Conservation (phyloP, 2,113 vertebrate species). For the Hippolais icterina region DNA sequence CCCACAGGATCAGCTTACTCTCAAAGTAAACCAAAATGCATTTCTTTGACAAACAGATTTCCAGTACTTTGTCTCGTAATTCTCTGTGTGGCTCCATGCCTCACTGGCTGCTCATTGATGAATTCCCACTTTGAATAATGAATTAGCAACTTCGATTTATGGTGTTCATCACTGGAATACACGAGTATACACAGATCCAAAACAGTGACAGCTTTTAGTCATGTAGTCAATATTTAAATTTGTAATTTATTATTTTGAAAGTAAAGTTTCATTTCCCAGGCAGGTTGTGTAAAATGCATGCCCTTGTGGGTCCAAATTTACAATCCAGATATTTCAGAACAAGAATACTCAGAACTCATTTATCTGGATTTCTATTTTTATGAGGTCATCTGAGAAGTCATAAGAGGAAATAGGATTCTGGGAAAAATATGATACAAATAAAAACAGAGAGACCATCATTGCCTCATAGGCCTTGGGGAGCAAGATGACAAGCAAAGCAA, state of each 20-base stretch:
- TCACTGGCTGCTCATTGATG: neutral
- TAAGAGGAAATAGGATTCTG: neutral
- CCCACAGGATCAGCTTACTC: neutral
- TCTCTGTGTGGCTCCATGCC: neutral
- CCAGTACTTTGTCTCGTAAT: neutral
- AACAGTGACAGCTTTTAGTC: neutral
- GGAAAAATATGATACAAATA: neutral
- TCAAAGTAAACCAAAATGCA: neutral
- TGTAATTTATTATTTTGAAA: neutral
- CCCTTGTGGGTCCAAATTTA: neutral
- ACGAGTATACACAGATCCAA: neutral
- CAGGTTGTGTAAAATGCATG: neutral
- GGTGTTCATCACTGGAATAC: neutral
- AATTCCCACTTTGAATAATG: neutral
- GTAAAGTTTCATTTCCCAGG: neutral
- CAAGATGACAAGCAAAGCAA: neutral
- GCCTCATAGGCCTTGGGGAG: neutral
- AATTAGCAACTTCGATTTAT: neutral
- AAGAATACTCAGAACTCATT: neutral
- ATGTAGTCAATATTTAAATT: neutral
- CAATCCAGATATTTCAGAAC: neutral
- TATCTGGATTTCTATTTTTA: neutral
- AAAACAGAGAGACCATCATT: neutral
- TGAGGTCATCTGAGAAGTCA: neutral
- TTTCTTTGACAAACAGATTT: conserved; percentile 20